Conservation (phyloP, 2,888 invertebrate species). For the Aporophyla lueneburgensis region DNA sequence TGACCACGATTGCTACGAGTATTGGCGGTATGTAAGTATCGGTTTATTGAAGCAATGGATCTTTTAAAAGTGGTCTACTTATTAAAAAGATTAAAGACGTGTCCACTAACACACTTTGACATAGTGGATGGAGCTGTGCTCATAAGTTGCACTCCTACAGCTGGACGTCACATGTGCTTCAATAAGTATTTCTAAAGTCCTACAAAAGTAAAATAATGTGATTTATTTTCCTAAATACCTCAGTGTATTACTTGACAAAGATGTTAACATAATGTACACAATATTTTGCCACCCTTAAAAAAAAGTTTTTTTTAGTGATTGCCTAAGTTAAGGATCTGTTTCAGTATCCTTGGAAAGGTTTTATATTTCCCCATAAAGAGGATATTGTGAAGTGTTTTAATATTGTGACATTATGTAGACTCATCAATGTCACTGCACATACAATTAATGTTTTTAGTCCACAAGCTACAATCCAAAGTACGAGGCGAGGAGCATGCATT, state of each 20-base stretch:
- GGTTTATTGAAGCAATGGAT: constrained; percentile 51
- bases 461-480: constrained; percentile 73
- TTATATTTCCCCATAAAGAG: constrained; percentile 31
- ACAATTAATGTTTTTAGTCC: constrained; percentile 69
- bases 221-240: constrained; percentile 48
- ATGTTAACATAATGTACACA: constrained; percentile 21
- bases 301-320: background rate
- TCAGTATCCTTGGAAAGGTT: constrained; percentile 47
- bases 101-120: constrained; percentile 41
- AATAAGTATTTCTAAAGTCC: constrained; percentile 49
- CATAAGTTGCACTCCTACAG: constrained; percentile 39
- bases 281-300: constrained; percentile 10
- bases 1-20: constrained; percentile 12
- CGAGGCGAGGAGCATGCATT: constrained; percentile 78
- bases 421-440: constrained; percentile 64
- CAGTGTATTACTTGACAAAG: constrained; percentile 15
- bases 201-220: constrained; percentile 41
- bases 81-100: constrained; percentile 27
- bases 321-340: constrained; percentile 13
- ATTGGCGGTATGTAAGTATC: background rate
- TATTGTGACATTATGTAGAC: constrained; percentile 50
- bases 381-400: constrained; percentile 32
- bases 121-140: constrained; percentile 37
- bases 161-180: constrained; percentile 53
- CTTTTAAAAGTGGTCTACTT: constrained; percentile 29